Evolutionary conservation across 1,140 invertebrate species (phyloP), one percentile per base, ranked within the genome.

Genomic region (Drosophila melanica): DNA sequence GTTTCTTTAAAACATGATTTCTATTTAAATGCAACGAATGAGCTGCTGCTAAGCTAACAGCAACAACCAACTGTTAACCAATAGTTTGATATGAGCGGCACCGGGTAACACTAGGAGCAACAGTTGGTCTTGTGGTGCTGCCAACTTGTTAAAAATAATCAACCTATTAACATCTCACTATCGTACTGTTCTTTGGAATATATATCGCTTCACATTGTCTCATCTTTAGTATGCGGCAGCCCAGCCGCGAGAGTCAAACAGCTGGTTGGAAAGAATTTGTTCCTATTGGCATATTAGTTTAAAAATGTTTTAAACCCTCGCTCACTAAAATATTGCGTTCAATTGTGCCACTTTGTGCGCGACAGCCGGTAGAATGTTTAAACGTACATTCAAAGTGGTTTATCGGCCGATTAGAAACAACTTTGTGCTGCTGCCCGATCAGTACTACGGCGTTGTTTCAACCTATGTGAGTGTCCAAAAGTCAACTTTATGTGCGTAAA

Each of bases 401-500:
- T 91, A 90, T 65, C 82, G 91, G 45, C 91, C 91, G 41, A 81
- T 86, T 37, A 75, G 79, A 50, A 92, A 71, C 58, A 92, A 91
- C 57, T 91, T 90, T 41, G 30, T 92, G 20, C 35, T 90, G 11
- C 53, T 92, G 42, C 90, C 91, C 27, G 90, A 91, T 23, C 82
- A 81, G 51, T 92, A 92, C 69, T 90, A 90, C 62, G 79, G 80
- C 20, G 77, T 92, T n/a, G 79, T 92, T 12, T 91, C 90, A 47
- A 91, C 90, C 54, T 92, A 92, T 79, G 91, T 92, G 75, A 92
- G 91, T 91, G 71, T 82, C 63, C 73, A 80, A 89, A 90, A 77
- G 89, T 86, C 73, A 60, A 81, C 39, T 20, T 20, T 33, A 35
- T 54, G 55, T 14, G 37, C 37, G 50, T 35, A 54, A 35, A 35